These are phyloP conservation scores for Ctenoplectra terminalis DNA, from an alignment of 1,140 invertebrate genomes.

Conservation along the genomic window DNA sequence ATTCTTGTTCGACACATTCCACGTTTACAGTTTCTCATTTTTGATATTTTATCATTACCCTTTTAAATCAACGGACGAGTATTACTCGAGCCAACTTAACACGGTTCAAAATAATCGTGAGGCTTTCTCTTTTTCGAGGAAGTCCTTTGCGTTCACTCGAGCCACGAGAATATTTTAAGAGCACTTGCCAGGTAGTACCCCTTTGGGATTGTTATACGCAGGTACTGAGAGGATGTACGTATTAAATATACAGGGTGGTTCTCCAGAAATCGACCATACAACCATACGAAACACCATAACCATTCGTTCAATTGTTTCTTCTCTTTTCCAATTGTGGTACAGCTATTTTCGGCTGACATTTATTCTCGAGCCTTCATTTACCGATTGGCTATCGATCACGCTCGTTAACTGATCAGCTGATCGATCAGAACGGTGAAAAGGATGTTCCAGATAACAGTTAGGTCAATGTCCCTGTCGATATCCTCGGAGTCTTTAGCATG, in stretches of 20 bases:
- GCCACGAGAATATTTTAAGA: background rate
- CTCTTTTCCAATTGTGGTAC: background rate
- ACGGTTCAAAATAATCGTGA: background rate
- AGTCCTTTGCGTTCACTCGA: background rate
- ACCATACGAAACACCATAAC: background rate
- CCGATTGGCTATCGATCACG: background rate
- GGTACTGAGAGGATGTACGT: background rate
- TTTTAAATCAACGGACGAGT: background rate
- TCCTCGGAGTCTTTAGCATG: background rate
- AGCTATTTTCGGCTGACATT: background rate
- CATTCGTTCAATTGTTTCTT: background rate
- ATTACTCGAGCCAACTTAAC: background rate
- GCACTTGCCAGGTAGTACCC: background rate
- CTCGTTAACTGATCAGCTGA: background rate
- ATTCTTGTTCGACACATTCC: no score
- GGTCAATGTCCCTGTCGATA: background rate
- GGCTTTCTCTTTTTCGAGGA: conserved; percentile 1
- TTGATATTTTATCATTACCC: background rate
- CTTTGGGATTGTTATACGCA: background rate
- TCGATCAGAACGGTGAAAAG: background rate
- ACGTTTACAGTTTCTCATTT: background rate
- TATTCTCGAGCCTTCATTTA: background rate
- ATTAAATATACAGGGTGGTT: background rate
- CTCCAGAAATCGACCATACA: background rate
- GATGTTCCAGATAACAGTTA: background rate